Percentiles rank a stretch among this genome's conserved stretches.
Conservation (phyloP, 1,140 invertebrate species). For the Drosophila ficusphila region DNA sequence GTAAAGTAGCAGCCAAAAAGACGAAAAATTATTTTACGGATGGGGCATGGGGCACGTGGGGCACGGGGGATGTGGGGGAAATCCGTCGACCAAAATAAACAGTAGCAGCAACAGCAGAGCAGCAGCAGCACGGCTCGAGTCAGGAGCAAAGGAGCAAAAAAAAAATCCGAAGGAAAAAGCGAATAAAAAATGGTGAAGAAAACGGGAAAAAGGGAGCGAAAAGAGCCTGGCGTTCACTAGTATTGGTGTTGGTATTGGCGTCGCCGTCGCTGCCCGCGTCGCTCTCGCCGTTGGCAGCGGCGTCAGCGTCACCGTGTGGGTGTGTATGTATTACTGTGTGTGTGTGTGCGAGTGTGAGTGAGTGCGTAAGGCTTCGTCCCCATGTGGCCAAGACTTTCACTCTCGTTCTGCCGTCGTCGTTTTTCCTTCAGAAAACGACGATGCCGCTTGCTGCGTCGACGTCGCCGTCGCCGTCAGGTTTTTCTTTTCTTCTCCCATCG, state of each 20-base stretch:
- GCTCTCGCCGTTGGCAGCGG: not conserved
- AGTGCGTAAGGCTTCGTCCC: constrained; percentile 32
- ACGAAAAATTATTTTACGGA: constrained; percentile 50
- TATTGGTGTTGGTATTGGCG: constrained; percentile 27
- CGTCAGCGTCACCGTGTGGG: constrained; percentile 9
- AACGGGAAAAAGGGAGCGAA: constrained; percentile 36
- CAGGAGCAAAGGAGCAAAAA: constrained; percentile 22
- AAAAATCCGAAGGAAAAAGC: constrained; percentile 34
- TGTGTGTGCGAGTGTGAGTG: constrained; percentile 5
- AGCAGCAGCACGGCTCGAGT: constrained; percentile 6
- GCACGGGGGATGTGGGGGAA: constrained; percentile 9
- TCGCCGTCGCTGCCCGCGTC: constrained; percentile 10
- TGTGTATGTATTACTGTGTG: constrained; percentile 9
- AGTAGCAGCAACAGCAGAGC: constrained; percentile 49
- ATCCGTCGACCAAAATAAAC: constrained; percentile 63
- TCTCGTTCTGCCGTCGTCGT: constrained; percentile 58
- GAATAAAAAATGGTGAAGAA: constrained; percentile 39
- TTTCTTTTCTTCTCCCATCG: constrained; percentile 45
- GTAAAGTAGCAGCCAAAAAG: constrained; percentile 20
- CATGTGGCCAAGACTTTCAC: constrained; percentile 74
- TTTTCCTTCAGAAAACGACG: constrained; percentile 31
- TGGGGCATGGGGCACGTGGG: not conserved
- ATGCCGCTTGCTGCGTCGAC: too few species aligned
- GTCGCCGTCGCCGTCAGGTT: constrained; percentile 12
- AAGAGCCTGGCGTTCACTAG: constrained; percentile 29